A percentile compares a stretch with the other conserved stretches of the same genome.
phyloP scores from a whole-genome alignment of 2,797 vertebrate species.

The Sebastes hubbsi region DNA sequence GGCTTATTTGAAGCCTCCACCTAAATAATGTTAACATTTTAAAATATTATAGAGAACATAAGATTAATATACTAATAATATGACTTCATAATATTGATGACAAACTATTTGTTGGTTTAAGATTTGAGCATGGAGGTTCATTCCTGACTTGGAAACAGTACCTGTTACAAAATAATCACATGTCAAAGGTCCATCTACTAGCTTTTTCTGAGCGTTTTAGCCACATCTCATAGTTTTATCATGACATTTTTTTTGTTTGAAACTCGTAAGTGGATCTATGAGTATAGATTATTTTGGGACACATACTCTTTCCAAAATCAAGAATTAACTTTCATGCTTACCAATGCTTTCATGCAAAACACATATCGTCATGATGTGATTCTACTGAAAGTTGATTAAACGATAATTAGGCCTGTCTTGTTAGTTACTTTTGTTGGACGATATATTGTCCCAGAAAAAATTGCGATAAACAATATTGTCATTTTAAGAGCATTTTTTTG shows the following conservation, averaged over 20 bases:
- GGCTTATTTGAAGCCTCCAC: background rate
- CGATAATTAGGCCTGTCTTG: no score
- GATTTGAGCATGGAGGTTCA: background rate
- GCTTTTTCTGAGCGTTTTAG: background rate
- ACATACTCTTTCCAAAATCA: background rate
- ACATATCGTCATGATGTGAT: background rate
- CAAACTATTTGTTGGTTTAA: background rate
- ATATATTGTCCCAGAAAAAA: no score
- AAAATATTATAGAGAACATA: background rate
- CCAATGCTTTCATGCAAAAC: background rate
- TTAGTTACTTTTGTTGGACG: no score
- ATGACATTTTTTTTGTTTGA: background rate
- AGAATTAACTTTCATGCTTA: background rate
- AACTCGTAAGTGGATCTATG: background rate
- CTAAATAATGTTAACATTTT: background rate
- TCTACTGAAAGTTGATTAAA: background rate
- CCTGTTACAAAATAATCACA: background rate
- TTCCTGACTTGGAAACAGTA: background rate
- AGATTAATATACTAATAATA: no score
- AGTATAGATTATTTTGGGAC: background rate
- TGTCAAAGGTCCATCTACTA: background rate
- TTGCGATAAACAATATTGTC: background rate
- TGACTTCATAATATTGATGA: no score
- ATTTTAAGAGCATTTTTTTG: no score
- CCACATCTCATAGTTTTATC: background rate